A percentile compares a stretch with the other conserved stretches of the same genome.
phyloP scores from a whole-genome alignment of 2,797 vertebrate species.

The Percopsis omiscomaycus region DNA sequence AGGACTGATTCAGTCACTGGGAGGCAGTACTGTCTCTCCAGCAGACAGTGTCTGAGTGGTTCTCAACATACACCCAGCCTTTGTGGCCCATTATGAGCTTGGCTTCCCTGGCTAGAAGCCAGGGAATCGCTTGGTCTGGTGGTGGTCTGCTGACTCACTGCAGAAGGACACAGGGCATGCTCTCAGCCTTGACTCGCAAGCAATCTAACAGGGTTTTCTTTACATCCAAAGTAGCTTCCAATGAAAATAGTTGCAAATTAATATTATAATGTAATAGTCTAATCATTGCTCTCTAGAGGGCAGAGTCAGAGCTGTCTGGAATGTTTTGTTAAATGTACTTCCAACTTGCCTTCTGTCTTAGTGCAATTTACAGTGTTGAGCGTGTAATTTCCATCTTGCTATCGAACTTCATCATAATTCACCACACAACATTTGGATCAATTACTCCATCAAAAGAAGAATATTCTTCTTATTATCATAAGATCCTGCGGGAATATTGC shows the following conservation, averaged over 20 bases:
- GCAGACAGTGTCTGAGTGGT: conserved; percentile 23
- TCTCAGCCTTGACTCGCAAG: conserved; percentile 31
- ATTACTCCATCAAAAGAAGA: conserved; percentile 23
- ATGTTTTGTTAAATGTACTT: conserved; percentile 15
- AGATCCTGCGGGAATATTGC: conserved; percentile 9
- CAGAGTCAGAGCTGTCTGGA: conserved; percentile 22
- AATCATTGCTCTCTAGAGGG: conserved; percentile 18
- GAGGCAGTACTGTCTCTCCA: conserved; percentile 61
- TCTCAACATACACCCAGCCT: conserved; percentile 42
- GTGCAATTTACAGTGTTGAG: neutral
- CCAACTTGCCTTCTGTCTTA: conserved; percentile 3
- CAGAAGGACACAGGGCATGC: conserved; percentile 37
- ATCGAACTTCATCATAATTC: neutral
- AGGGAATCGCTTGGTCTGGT: conserved; percentile 46
- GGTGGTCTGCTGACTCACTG: conserved; percentile 59
- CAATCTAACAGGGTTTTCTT: conserved; percentile 22
- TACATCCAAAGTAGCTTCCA: conserved; percentile 33
- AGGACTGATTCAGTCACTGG: conserved; percentile 45
- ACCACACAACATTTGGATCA: conserved; percentile 33
- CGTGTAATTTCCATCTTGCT: neutral
- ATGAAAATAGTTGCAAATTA: conserved; percentile 52
- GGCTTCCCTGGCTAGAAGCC: conserved; percentile 28
- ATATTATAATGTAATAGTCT: conserved; percentile 26
- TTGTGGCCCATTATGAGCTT: conserved; percentile 9
- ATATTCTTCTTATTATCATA: conserved; percentile 2